phyloP scores from a whole-genome alignment of 2,113 vertebrate species.

The Odontesthes bonariensis region DNA sequence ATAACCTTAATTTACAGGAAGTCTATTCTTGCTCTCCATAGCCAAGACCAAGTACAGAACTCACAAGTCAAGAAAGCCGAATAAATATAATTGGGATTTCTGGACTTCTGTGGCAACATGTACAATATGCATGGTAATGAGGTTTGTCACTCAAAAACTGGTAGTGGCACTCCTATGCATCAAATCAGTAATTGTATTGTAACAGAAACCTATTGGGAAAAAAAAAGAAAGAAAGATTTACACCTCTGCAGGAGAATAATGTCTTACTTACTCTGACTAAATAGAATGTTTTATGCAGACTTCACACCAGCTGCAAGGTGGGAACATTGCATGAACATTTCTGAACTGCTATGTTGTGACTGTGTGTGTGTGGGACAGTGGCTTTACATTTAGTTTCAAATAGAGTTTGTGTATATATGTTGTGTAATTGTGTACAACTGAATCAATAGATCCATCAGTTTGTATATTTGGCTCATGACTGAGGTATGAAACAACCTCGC shows the following conservation, averaged over 20 bases:
- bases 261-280: too few species aligned
- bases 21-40: background rate
- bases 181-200: too few species aligned
- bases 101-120: background rate
- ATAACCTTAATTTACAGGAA: background rate
- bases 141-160: too few species aligned
- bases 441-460: background rate
- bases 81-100: too few species aligned
- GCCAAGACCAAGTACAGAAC: too few species aligned
- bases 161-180: too few species aligned
- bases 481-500: slow-evolving; percentile 14
- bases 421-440: background rate
- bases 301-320: background rate
- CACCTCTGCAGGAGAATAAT: too few species aligned
- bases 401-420: background rate
- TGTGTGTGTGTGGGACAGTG: too few species aligned
- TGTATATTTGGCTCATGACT: slow-evolving; percentile 1
- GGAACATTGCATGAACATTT: too few species aligned
- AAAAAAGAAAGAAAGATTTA: background rate
- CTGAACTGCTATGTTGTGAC: background rate
- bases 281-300: background rate
- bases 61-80: background rate
- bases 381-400: background rate
- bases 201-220: too few species aligned
- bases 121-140: background rate